phyloP scores from a whole-genome alignment of 2,888 invertebrate genomes.

The Epinotia nisella region DNA sequence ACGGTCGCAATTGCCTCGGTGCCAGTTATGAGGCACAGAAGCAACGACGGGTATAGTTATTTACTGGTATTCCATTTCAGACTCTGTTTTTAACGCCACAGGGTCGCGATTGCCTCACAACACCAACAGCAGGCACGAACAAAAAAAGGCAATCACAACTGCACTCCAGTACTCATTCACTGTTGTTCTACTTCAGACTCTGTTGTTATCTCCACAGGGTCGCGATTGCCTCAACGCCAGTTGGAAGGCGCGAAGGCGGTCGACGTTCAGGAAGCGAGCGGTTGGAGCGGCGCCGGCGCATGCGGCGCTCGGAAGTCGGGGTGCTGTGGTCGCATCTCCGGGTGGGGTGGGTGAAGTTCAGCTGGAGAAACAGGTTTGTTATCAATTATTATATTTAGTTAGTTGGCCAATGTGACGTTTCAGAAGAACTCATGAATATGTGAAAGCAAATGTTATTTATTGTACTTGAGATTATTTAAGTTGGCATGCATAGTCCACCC shows the following conservation, averaged over 20 bases:
- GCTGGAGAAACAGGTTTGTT: slow-evolving; percentile 43
- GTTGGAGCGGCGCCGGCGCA: slow-evolving; percentile 69
- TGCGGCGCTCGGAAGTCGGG: slow-evolving; percentile 71
- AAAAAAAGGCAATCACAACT: background rate
- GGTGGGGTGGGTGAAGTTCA: slow-evolving; percentile 72
- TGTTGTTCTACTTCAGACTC: slow-evolving; percentile 7
- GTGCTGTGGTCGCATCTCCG: slow-evolving; percentile 69
- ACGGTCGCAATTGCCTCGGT: background rate
- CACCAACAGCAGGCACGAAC: background rate
- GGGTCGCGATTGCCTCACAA: background rate
- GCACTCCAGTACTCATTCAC: background rate
- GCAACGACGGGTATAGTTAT: background rate
- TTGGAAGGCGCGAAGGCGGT: slow-evolving; percentile 77
- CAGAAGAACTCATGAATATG: background rate
- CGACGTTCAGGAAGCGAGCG: slow-evolving; percentile 78
- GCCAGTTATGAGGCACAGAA: background rate
- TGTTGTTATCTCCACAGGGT: slow-evolving; percentile 37
- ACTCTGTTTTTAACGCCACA: background rate
- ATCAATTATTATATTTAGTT: background rate
- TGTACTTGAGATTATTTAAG: no score
- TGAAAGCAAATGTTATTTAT: background rate
- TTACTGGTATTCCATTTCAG: background rate
- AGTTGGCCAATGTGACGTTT: background rate
- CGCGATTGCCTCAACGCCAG: slow-evolving; percentile 74
- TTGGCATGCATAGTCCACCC: no score